phyloP scores from a whole-genome alignment of 2,797 vertebrate species.

The Heliangelus exortis region DNA sequence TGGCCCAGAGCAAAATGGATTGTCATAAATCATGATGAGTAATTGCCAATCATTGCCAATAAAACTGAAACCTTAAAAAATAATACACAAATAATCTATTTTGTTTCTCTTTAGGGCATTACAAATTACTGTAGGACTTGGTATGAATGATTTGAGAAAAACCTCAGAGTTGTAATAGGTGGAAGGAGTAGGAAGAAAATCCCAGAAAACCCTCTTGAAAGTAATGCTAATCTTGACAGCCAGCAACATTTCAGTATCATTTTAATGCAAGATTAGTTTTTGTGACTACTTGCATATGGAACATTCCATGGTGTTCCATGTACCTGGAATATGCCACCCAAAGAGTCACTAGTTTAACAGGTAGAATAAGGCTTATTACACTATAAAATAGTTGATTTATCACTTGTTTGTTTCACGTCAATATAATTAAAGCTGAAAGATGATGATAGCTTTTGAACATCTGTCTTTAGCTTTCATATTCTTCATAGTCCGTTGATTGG shows the following conservation, averaged over 20 bases:
- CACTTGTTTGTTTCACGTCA: slow-evolving; percentile 69
- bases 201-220: background rate
- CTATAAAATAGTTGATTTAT: slow-evolving; percentile 70
- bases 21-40: background rate
- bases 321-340: background rate
- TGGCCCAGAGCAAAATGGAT: background rate
- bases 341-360: slow-evolving; percentile 9
- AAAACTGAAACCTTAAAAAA: background rate
- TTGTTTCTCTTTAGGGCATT: background rate
- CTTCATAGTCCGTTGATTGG: slow-evolving; percentile 84
- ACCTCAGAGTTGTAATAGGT: background rate
- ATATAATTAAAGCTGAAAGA: slow-evolving; percentile 81
- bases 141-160: background rate
- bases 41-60: background rate
- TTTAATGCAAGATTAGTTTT: background rate
- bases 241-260: background rate
- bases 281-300: background rate
- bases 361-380: slow-evolving; percentile 40
- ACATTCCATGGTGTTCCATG: background rate
- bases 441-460: slow-evolving; percentile 80
- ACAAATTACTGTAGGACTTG: background rate
- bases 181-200: background rate
- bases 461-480: slow-evolving; percentile 80
- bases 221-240: background rate
- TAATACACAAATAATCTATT: background rate